phyloP scores from a whole-genome alignment of 2,888 invertebrate species.

The Drosophila eohydei region DNA sequence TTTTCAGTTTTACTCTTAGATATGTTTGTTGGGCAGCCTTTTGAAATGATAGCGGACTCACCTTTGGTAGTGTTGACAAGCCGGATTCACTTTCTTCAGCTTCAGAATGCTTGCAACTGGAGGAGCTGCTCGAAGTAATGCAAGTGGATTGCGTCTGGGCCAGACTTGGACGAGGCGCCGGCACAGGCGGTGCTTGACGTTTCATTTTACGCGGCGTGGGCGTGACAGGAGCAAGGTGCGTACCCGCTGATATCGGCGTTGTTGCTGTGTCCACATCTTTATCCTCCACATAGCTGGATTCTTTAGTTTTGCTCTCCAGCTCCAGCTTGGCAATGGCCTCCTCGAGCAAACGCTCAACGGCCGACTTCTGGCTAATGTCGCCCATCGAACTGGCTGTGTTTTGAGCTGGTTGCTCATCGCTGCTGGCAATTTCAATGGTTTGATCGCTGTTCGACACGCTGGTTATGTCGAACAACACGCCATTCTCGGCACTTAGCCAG shows the following conservation, averaged over 20 bases:
- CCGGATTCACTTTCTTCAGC: conserved; percentile 79
- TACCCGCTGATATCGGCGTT: not conserved
- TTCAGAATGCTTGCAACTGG: conserved; percentile 72
- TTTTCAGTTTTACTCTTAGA: not conserved
- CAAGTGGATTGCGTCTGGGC: conserved; percentile 32
- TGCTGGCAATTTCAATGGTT: conserved; percentile 60
- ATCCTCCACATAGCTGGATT: conserved; percentile 43
- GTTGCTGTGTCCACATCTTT: conserved; percentile 46
- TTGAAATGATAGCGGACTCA: conserved; percentile 42
- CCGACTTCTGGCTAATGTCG: conserved; percentile 61
- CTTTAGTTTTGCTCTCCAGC: conserved; percentile 50
- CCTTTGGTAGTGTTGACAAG: conserved; percentile 77
- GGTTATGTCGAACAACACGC: conserved; percentile 76
- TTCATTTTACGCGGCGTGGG: conserved; percentile 54
- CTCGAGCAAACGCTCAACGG: conserved; percentile 70
- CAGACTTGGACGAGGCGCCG: conserved; percentile 63
- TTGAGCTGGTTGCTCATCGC: conserved; percentile 37
- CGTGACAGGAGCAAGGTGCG: conserved; percentile 3
- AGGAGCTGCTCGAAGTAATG: conserved; percentile 49
- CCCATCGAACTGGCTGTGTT: conserved; percentile 28
- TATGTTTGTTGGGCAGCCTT: not conserved
- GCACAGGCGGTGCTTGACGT: conserved; percentile 60
- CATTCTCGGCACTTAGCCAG: conserved; percentile 81
- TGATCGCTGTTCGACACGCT: conserved; percentile 53
- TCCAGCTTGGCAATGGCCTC: conserved; percentile 78